Conservation (phyloP, 2,113 vertebrate species). For the Lanius collurio region DNA sequence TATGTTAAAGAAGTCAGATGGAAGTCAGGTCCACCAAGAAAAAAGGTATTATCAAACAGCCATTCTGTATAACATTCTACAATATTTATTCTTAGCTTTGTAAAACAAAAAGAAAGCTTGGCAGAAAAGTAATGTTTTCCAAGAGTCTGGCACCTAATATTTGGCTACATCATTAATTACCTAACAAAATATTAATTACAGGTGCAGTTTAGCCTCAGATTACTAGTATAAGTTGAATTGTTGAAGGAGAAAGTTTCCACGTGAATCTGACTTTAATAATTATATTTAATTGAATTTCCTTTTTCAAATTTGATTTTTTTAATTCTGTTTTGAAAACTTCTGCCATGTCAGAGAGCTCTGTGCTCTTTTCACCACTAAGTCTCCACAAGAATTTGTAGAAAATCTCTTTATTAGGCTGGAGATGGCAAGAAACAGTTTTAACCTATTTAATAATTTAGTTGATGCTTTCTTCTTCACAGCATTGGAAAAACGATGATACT, state of each 20-base stretch:
- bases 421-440: not conserved
- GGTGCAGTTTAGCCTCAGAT: not conserved
- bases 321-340: not conserved
- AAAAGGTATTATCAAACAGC: not conserved
- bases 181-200: not conserved
- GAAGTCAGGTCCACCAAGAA: not conserved
- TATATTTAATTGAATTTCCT: not conserved
- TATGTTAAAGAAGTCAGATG: not conserved
- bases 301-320: not conserved
- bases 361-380: not conserved
- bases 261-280: not conserved
- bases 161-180: not conserved
- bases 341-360: not conserved
- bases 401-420: not conserved
- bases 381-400: not conserved
- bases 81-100: not conserved
- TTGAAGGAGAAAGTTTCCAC: not conserved
- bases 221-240: not conserved
- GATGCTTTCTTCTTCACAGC: not conserved
- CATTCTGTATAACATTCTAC: not conserved
- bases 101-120: not conserved
- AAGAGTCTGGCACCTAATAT: not conserved
- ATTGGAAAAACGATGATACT: not conserved
- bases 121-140: not conserved
- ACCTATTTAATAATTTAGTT: not conserved